Base-by-base conservation (phyloP, 2,888 invertebrate genomes). In the Phania funesta region DNA sequence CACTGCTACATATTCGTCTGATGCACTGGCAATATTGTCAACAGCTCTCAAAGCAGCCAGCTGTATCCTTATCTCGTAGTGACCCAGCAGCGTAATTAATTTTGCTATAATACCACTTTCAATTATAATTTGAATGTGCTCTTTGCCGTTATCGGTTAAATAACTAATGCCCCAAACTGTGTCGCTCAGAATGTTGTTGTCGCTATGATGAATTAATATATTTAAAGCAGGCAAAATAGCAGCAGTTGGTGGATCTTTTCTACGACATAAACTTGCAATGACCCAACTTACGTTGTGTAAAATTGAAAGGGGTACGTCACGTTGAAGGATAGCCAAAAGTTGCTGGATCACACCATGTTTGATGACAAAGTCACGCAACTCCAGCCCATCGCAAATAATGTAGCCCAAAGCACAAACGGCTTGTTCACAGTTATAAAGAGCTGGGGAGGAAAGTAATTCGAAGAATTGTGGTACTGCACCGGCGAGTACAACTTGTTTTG, bases 211-310 rank as follows among this genome's bases (percentile, higher is more conserved):
- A 88, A 99, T 99, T 85, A 99, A 95, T 87, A 96, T 93, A 90
- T 96, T 96, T 70, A 99, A 94, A 80, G 99, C 98, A 77, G 99
- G 99, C 88, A 99, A 93, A 88, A 99, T 95, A 83, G 96, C 94
- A 76, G 97, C 95, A 83, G 99, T 98, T 38, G 99, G 98, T 20
- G 99, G 99, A 89, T 99, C 98, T 93, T 99, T 99, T 93, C 97
- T 98, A 87, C 99, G 95, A 93, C 99, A 99, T 89, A 99, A 93
- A 92, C 99, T 99, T 56, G 99, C 99, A 90, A 99, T 98, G 18
- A 99, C 99, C 99, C 99, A 99, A 52, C 99, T 99, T 75, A 99
- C 99, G 90, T 99, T 99, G 85, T 99, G 94, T 87, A 99, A 93
- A 92, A 99, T 99, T 68, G 96, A 94, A 86, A 99, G 96, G 46